Percentiles rank a stretch among this genome's conserved stretches.
These are phyloP conservation scores for Drosophila kambysellisi DNA, from an alignment of 2,888 invertebrate genomes.

Conservation along the genomic window DNA sequence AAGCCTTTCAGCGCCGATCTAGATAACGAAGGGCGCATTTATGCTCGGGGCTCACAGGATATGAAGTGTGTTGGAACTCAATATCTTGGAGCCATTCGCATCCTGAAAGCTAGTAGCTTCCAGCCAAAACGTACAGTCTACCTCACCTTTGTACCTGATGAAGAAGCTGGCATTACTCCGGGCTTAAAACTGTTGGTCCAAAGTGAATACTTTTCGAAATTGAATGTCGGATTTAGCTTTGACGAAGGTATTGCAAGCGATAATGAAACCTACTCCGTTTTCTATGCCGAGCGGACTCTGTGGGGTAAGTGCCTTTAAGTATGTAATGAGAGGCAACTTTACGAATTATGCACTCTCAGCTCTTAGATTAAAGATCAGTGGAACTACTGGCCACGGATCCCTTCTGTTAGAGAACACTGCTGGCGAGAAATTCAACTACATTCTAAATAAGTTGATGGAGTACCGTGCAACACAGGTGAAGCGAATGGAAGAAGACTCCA, in stretches of 20 bases:
- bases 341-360: slow-evolving; percentile 65
- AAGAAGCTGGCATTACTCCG: slow-evolving; percentile 87
- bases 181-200: slow-evolving; percentile 90
- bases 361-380: slow-evolving; percentile 88
- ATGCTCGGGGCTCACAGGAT: slow-evolving; percentile 94
- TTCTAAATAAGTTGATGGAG: slow-evolving; percentile 88
- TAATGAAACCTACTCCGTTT: slow-evolving; percentile 88
- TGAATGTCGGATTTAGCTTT: slow-evolving; percentile 91
- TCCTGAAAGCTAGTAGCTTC: slow-evolving; percentile 87
- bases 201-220: slow-evolving; percentile 87
- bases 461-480: slow-evolving; percentile 87
- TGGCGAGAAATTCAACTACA: slow-evolving; percentile 88
- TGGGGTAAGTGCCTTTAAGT: slow-evolving; percentile 88
- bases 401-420: slow-evolving; percentile 89
- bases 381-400: slow-evolving; percentile 91
- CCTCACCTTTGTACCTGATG: slow-evolving; percentile 89
- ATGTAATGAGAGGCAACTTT: neutral
- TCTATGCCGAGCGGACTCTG: slow-evolving; percentile 88
- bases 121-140: slow-evolving; percentile 88
- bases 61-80: slow-evolving; percentile 94
- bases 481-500: slow-evolving; percentile 85
- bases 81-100: slow-evolving; percentile 90
- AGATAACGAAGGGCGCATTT: slow-evolving; percentile 93
- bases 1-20: slow-evolving; percentile 95
- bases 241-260: slow-evolving; percentile 93